Evolutionary conservation across 2,797 vertebrate species (phyloP).

Genomic region (Spatula versicolor): DNA sequence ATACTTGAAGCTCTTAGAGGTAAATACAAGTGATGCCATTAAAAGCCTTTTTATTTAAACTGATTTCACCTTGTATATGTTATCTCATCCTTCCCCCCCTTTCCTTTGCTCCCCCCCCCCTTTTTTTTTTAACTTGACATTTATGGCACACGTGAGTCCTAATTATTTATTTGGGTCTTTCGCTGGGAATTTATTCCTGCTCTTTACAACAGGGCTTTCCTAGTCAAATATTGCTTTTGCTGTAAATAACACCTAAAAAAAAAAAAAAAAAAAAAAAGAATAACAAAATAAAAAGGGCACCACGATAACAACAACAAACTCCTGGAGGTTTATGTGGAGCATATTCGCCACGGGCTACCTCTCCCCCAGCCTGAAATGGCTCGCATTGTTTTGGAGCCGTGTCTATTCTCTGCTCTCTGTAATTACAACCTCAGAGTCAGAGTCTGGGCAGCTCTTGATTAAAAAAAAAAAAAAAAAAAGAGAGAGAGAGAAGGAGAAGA

Average conservation of each 20-base stretch:
- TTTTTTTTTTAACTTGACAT: conserved; percentile 51
- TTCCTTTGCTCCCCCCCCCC: not conserved
- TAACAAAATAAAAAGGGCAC: not conserved
- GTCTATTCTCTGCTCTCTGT: not conserved
- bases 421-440: not conserved
- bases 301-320: not conserved
- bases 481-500: too few species aligned
- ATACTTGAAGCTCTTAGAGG: not conserved
- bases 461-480: not conserved
- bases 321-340: not conserved
- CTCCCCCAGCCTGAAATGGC: not conserved
- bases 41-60: conserved; percentile 28
- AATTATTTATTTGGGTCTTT: conserved; percentile 61
- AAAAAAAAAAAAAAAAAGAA: not conserved
- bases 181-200: not conserved
- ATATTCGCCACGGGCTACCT: not conserved
- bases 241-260: not conserved
- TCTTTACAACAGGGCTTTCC: not conserved
- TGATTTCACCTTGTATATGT: conserved; percentile 18
- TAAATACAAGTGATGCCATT: conserved; percentile 4
- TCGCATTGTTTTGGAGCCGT: conserved; percentile 16
- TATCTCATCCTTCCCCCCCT: not conserved
- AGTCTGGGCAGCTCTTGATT: not conserved
- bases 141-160: conserved; percentile 39
- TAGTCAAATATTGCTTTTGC: not conserved